Evolutionary conservation across 2,797 vertebrate genomes (phyloP).

Genomic region (Cirrhinus molitorella): DNA sequence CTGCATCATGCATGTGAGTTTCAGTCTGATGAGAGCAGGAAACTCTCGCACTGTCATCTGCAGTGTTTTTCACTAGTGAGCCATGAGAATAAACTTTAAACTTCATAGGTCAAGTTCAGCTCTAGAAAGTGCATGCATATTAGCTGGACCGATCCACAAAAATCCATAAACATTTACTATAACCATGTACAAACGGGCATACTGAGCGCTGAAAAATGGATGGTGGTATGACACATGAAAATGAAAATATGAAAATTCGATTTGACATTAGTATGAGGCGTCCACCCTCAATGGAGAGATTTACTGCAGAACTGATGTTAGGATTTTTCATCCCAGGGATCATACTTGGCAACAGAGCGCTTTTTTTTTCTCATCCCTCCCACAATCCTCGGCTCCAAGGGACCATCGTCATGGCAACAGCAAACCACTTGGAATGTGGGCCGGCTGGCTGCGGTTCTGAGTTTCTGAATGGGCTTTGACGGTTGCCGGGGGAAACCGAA

Average conservation of each 20-base stretch:
- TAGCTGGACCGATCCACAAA: background rate
- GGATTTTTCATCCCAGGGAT: background rate
- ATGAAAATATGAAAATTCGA: background rate
- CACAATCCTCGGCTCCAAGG: constrained; percentile 33
- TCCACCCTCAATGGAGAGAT: too few species aligned
- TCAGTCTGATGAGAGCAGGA: constrained; percentile 26
- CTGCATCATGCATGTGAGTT: background rate
- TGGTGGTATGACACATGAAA: background rate
- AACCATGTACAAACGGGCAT: background rate
- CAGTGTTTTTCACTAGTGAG: too few species aligned
- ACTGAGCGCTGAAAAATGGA: background rate
- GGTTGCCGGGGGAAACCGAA: constrained; percentile 47
- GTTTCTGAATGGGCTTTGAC: constrained; percentile 46
- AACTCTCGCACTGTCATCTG: background rate
- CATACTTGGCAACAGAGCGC: constrained; percentile 29
- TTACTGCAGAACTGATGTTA: constrained; percentile 9
- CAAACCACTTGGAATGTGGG: constrained; percentile 45
- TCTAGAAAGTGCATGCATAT: background rate
- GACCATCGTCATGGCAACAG: constrained; percentile 54
- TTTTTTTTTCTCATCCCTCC: constrained; percentile 38
- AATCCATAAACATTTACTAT: background rate
- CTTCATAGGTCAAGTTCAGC: background rate
- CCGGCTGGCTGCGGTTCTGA: constrained; percentile 38
- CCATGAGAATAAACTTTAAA: background rate
- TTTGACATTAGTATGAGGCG: background rate